Evolutionary conservation across 37 sponge, comb jelly and placozoan genomes (phyloP).

Genomic region (Halisarca cf. caerulea): DNA sequence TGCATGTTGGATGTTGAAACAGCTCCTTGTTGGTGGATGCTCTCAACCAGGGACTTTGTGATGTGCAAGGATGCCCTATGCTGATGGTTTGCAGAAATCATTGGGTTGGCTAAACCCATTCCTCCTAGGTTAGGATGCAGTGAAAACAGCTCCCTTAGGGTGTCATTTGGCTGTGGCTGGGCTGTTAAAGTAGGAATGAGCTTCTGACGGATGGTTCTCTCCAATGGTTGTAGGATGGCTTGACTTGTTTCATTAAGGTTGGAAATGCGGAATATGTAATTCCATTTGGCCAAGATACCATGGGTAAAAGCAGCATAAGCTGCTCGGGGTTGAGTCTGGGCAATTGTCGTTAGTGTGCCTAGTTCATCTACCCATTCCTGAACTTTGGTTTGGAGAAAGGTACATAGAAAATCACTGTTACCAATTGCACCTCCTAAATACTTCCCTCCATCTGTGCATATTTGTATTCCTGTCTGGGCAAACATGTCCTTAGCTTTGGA

Average conservation of each 20-base stretch:
- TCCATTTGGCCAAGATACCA: no score
- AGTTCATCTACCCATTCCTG: not conserved
- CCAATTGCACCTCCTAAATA: no score
- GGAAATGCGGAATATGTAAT: no score
- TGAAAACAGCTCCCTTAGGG: not conserved
- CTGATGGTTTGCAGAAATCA: no score
- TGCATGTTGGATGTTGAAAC: no score
- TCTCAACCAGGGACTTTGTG: no score
- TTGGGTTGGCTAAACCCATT: no score
- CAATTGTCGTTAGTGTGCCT: not conserved
- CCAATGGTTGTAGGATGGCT: not conserved
- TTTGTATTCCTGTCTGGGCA: no score
- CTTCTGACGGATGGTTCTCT: not conserved
- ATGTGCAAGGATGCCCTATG: no score
- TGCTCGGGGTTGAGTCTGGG: no score
- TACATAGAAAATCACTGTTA: not conserved
- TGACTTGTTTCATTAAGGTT: not conserved
- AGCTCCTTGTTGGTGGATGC: no score
- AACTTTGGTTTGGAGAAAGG: not conserved
- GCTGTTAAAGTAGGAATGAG: not conserved
- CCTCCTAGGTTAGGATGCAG: not conserved
- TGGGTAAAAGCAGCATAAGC: no score
- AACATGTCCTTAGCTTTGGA: constrained; percentile 6
- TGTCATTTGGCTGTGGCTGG: not conserved
- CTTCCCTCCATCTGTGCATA: constrained; percentile 12